These are phyloP conservation scores for Poeciliopsis retropinna DNA, from an alignment of 2,113 vertebrate species.

Conservation along the genomic window DNA sequence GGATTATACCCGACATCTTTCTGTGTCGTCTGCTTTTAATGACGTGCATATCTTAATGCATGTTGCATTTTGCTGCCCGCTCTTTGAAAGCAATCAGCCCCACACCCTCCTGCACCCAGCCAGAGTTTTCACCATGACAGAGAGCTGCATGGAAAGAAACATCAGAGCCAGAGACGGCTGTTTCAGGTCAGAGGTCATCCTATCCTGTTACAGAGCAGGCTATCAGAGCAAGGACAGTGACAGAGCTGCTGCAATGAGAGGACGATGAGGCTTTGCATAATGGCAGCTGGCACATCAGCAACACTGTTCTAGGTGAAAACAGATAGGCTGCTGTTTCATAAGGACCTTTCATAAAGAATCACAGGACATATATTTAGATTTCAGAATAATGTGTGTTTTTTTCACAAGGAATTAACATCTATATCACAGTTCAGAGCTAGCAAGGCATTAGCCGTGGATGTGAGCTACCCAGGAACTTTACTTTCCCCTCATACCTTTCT, in stretches of 20 bases:
- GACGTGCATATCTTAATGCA: no score
- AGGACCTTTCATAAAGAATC: not conserved
- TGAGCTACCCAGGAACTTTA: not conserved
- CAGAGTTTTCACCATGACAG: slow-evolving; percentile 8
- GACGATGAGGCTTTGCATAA: slow-evolving; percentile 23
- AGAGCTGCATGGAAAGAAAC: slow-evolving; percentile 14
- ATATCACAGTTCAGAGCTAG: not conserved
- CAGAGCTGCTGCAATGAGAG: not conserved
- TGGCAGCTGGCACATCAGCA: slow-evolving; percentile 8
- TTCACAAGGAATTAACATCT: not conserved
- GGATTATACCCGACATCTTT: no score
- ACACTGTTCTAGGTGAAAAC: slow-evolving; percentile 26
- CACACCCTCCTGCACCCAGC: not conserved
- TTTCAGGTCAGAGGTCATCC: slow-evolving; percentile 34
- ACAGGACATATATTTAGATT: no score
- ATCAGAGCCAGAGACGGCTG: slow-evolving; percentile 13
- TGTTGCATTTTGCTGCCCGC: no score
- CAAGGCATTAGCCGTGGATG: not conserved
- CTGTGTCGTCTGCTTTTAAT: no score
- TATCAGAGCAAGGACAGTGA: slow-evolving; percentile 16
- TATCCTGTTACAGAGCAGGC: slow-evolving; percentile 35
- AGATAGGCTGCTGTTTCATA: not conserved
- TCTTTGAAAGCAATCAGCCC: no score
- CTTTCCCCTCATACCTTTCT: no score
- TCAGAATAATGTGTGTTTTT: not conserved